Evolutionary conservation across 2,113 vertebrate genomes (phyloP), one percentile per base, ranked within the genome.

Genomic region (Osmerus eperlanus): DNA sequence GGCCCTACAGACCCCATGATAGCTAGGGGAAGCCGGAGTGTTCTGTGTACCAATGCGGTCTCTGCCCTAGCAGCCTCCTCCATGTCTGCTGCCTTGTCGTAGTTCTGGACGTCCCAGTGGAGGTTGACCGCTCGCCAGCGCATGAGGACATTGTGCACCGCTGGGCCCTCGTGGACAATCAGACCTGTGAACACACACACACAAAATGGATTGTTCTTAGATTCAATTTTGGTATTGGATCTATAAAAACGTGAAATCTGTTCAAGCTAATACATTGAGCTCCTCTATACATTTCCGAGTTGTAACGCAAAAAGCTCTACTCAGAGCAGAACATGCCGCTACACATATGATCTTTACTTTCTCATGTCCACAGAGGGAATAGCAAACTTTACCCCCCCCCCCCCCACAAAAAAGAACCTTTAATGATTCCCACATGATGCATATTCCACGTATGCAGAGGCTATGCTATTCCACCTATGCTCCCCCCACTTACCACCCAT

Each of bases 81-180:
- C 81, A 97, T 91, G 85, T 98, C 96, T 58, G 87, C 91, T 36
- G 94, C 91, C 92, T 98, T 98, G 73, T 98, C 89, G 0, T 98
- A 98, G 87, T 95, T 96, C 85, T 94, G 85, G 47, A 98, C 95
- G 70, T 96, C 94, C 96, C 96, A 98, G 89, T 95, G 94, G 23
- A 97, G 91, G 83, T 98, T 98, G 12, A 97, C 94, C 3, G 96
- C 96, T 41, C 96, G 90, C 96, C 96, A 98, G 67, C 96, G 95
- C 82, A 95, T 91, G 74, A 98, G 95, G 23, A 98, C 95, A 77
- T 92, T 94, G 87, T 95, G 95, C 78, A 98, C 95, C n/a, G 96
- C 95, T n/a, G 95, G 93, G 80, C 96, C 96, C 92, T 98, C 96
- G 0, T 97, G 96, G 76, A 96, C 88, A 70, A 97, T 96, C 78